A percentile compares a stretch with the other conserved stretches of the same genome.
These are phyloP conservation scores for Andinoacara biseriatus DNA, from an alignment of 2,113 vertebrate genomes.

Conservation along the genomic window DNA sequence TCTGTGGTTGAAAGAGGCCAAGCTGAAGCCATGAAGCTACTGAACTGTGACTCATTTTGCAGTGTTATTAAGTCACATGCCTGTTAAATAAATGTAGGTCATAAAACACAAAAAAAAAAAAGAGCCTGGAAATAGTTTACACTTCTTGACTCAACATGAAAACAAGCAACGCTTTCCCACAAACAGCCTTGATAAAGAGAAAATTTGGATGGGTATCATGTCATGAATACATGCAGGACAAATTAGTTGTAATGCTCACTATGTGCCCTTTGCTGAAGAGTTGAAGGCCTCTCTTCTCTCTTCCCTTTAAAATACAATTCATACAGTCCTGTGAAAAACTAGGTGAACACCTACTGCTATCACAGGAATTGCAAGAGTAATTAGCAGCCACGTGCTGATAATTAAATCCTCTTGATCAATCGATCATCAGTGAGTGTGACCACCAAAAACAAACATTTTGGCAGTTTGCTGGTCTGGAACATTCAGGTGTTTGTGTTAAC, in stretches of 20 bases:
- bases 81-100: conserved; percentile 37
- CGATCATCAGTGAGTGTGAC: not conserved
- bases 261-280: not conserved
- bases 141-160: conserved; percentile 21
- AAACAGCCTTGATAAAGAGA: not conserved
- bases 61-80: conserved; percentile 13
- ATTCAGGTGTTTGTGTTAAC: no score
- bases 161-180: not conserved
- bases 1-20: not conserved
- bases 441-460: no score
- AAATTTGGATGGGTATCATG: not conserved
- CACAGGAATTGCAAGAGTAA: not conserved
- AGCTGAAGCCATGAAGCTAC: not conserved
- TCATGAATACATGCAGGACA: not conserved
- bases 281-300: not conserved
- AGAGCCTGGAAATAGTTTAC: conserved; percentile 1
- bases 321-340: not conserved
- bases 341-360: not conserved
- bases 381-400: not conserved
- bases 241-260: not conserved
- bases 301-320: not conserved
- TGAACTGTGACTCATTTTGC: conserved; percentile 4
- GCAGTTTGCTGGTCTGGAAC: no score
- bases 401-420: not conserved
- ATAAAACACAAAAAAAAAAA: not conserved